phyloP scores from a whole-genome alignment of 2,113 vertebrate species.

The Willisornis vidua region DNA sequence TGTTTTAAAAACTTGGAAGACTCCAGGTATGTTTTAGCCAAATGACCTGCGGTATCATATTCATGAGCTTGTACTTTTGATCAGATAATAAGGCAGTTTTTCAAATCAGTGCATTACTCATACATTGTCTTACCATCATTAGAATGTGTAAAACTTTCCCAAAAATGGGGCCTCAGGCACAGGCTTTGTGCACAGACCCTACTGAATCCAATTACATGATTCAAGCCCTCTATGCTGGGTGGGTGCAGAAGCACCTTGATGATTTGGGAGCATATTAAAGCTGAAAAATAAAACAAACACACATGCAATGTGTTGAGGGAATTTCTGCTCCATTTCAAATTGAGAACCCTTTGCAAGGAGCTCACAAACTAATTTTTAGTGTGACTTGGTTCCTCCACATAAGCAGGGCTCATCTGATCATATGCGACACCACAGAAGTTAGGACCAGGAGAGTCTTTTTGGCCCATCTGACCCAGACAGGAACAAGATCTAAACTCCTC shows the following conservation, averaged over 20 bases:
- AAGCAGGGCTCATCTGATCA: background rate
- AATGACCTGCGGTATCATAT: slow-evolving; percentile 54
- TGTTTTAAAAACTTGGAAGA: slow-evolving; percentile 48
- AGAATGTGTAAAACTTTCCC: slow-evolving; percentile 35
- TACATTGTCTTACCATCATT: slow-evolving; percentile 38
- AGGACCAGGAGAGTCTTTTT: background rate
- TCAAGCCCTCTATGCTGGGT: background rate
- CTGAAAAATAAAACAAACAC: background rate
- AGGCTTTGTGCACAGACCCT: background rate
- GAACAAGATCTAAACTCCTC: background rate
- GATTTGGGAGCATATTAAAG: background rate
- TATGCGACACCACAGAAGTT: background rate
- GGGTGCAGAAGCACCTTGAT: background rate
- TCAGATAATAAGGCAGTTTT: slow-evolving; percentile 56
- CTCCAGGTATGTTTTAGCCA: slow-evolving; percentile 24
- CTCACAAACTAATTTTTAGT: background rate
- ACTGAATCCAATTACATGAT: background rate
- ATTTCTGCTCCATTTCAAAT: background rate
- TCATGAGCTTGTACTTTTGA: slow-evolving; percentile 61
- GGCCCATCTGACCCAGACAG: background rate
- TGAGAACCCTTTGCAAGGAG: background rate
- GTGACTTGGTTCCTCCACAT: background rate
- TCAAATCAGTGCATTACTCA: slow-evolving; percentile 57
- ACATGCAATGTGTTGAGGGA: background rate
- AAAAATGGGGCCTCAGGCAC: background rate